Evolutionary conservation across 2,113 vertebrate species (phyloP), one percentile per base, ranked within the genome.

Genomic region (Heptranchias perlo): DNA sequence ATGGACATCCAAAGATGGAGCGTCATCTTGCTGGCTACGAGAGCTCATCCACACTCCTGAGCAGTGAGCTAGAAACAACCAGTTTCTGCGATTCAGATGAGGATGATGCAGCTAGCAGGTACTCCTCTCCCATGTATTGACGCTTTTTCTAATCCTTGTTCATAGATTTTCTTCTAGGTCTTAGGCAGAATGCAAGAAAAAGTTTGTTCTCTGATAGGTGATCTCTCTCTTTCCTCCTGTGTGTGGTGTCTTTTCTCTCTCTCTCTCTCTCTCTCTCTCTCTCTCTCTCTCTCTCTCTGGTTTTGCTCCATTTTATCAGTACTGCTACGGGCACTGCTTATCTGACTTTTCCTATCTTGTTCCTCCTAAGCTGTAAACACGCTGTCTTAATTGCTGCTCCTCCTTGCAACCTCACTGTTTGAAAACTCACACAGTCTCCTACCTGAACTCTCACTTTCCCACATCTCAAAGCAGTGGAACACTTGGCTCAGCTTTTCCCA

Each of bases 91-190:
- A 99, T 96, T 99, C 98, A 0, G 98, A 99, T 0, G 98, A 99
- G 2, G 98, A 99, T 0, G 98, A 99, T 96, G 98, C 98, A 96
- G 98, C 98, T 98, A 99, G 98, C 98, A 98, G 98, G 98, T 99
- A 89, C 0, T n/a, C 54, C 89, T 62, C 2, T 23, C 21, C 3
- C 8, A 31, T 44, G 39, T 0, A 23, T 5, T 0, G 18, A 44
- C 78, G 0, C 3, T 13, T 54, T 11, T 31, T 35, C 10, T 16
- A 3, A 1, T 14, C 13, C 25, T 54, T 3, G 49, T 14, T 58
- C 28, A 5, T 31, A 16, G 52, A 91, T 0, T 31, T 5, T 10
- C 13, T 28, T 14, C 49, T 5, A 1, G 14, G 21, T 44, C 18
- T 44, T 84, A 1, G 3, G 18, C 4, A 78, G 73, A n/a, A 13